Conservation (phyloP, 2,797 vertebrate genomes). For the Hydrolagus colliei region DNA sequence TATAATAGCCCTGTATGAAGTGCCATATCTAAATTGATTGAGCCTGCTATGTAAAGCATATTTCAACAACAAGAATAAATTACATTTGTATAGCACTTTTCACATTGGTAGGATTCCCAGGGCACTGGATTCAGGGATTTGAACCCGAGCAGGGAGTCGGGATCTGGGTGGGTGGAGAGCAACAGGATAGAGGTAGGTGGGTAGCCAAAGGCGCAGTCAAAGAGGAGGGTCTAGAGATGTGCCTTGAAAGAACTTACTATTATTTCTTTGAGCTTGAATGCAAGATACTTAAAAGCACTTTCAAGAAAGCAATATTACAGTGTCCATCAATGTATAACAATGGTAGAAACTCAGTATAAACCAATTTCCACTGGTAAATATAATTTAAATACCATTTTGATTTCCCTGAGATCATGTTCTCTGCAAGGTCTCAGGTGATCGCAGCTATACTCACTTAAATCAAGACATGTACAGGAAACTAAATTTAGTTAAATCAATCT, state of each 20-base stretch:
- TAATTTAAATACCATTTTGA: not conserved
- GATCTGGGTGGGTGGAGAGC: no score
- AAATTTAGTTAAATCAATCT: slow-evolving; percentile 1
- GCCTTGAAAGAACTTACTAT: not conserved
- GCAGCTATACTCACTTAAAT: not conserved
- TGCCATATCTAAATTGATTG: no score
- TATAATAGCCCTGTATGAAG: no score
- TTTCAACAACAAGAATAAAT: no score
- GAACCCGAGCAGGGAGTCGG: no score
- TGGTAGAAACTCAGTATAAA: not conserved
- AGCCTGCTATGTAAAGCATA: no score
- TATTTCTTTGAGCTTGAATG: not conserved
- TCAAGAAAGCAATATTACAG: not conserved
- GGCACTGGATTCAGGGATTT: no score
- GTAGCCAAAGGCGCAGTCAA: no score
- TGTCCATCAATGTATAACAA: not conserved
- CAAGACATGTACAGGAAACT: not conserved
- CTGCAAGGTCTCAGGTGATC: not conserved
- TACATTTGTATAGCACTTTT: no score
- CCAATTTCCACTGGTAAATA: not conserved
- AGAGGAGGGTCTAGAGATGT: no score
- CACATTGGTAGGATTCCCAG: no score
- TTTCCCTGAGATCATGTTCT: not conserved
- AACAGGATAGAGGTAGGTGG: no score
- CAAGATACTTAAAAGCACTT: not conserved